Base-by-base conservation (phyloP, 2,797 vertebrate species). In the Neosilurus mollespiculum region DNA sequence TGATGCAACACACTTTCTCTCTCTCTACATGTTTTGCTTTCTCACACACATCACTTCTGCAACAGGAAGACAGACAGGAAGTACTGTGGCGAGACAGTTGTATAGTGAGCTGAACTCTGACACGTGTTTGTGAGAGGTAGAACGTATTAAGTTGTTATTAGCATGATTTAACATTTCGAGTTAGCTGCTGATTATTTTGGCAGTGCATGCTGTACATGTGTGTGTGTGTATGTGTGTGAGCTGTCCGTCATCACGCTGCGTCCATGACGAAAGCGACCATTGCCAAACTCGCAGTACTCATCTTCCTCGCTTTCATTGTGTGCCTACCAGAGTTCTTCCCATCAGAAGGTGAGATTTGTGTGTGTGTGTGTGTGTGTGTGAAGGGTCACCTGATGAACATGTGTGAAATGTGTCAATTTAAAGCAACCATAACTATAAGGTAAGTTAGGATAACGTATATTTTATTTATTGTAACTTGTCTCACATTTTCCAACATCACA, bases 321-420 rank as follows among this genome's bases (percentile, higher is more conserved):
- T 96, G 95, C 87, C 95, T 99, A 77, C 96, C 96, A 56, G 96
- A 98, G 62, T 95, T 96, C 92, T 97, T 97, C 92, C 92, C 91
- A 6, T 72, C 84, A 16, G 9, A 69, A 81, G 84, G 84, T 85
- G 8, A 78, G 62, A 34, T n/a, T 59, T 77, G 56, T 72, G 51
- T 61, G 81, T 83, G 18, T 58, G 78, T 9, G 30, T 86, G 78
- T 69, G 11, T 82, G 24, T 80, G 62, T 78, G 49, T 54, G 70
- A 43, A 43, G 43, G 43, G 43, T 16, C n/a, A 72, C 4, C 5
- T 72, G 18, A 16, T 53, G n/a, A 12, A 30, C 64, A 65, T 30
- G 26, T 30, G 14, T 65, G n/a, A 64, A 64, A 64, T 26, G 10
- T 64, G 24, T 64, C n/a, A 64, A 11, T 26, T 4, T 11, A 15